Base-by-base conservation (phyloP, 2,113 vertebrate genomes). In the Chionis minor region DNA sequence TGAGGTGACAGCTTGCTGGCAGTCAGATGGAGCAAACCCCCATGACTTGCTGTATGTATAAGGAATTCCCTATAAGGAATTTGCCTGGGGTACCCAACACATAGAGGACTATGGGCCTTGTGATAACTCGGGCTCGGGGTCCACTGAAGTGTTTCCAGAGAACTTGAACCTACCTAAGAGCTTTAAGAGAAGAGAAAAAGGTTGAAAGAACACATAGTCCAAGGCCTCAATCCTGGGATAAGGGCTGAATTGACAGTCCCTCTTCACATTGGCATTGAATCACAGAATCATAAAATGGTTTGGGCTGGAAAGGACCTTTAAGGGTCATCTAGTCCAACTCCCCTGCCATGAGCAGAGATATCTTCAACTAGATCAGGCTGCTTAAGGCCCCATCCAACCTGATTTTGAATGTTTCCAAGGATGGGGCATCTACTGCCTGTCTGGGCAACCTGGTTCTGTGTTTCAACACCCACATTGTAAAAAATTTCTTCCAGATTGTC, bases 11-110 rank as follows among this genome's bases (percentile, higher is more conserved):
- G 17, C 27, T 67, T 75, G 28, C 17, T 55, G 56, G 52, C 13
- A 62, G 30, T 12, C 52, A 42, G 19, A 7, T 63, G 49, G 47
- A 81, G 18, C 27, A 85, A 44, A 47, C 4, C 6, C 5, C 0
- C 0, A 24, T 32, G 61, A 20, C 24, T 74, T 80, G 4, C 10
- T 40, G 0, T 10, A 6, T 33, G 6, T 58, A n/a, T n/a, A n/a
- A n/a, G n/a, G n/a, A n/a, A n/a, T n/a, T n/a, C n/a, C n/a, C 81
- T 35, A 24, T 4, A 38, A 38, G 23, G 42, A 81, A 63, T 49
- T 70, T 45, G 3, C 8, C 13, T 38, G 9, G 12, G 16, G 23
- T 23, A 32, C 5, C 21, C 15, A 16, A 6, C 63, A 35, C 24
- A 28, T 9, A 42, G 30, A 77, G 21, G 15, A 69, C 47, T 70